Evolutionary conservation across 2,113 vertebrate genomes (phyloP), one percentile per base, ranked within the genome.

Genomic region (Picathartes gymnocephalus): DNA sequence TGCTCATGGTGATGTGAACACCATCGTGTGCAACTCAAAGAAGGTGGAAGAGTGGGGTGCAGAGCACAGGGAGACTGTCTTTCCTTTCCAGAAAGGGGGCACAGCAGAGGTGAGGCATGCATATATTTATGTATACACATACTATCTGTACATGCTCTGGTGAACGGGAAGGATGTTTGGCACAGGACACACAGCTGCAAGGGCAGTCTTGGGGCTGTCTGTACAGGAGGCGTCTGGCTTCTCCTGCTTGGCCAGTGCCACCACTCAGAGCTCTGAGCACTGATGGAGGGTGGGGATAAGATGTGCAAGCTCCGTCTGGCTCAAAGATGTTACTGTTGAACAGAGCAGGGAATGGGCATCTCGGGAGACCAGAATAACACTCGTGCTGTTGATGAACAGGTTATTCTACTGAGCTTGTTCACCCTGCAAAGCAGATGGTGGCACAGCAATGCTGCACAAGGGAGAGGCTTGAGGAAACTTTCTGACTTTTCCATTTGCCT

Each of bases 1-100:
- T 6, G 97, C 97, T 16, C 97, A 98, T 4, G 81, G 95, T 0
- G 98, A 99, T 20, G 93, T 96, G 70, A 96, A 97, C 27, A 98
- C 98, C 58, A 97, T 99, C 0, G 98, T 99, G 70, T 99, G 98
- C 92, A 99, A 99, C 98, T 99, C 98, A 21, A 98, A 96, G 97
- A 95, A 95, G 13, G 96, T 68, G 2, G 98, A 98, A 11, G 92
- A 96, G 54, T 99, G 99, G 99, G 99, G 98, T 4, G 27, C 97
- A 1, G 99, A 99, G 97, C 97, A 98, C 21, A 97, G 99, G 15
- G 98, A 99, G 80, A 23, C 70, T 4, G 91, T 91, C 72, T 99
- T 99, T 90, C 98, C 99, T 31, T 98, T 99, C 78, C 97, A 98
- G 74, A 98, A 97, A 21, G 99, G 99, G 5, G 69, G 74, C 23